Conservation (phyloP, 2,888 invertebrate species). For the Pollenia griseotomentosa region DNA sequence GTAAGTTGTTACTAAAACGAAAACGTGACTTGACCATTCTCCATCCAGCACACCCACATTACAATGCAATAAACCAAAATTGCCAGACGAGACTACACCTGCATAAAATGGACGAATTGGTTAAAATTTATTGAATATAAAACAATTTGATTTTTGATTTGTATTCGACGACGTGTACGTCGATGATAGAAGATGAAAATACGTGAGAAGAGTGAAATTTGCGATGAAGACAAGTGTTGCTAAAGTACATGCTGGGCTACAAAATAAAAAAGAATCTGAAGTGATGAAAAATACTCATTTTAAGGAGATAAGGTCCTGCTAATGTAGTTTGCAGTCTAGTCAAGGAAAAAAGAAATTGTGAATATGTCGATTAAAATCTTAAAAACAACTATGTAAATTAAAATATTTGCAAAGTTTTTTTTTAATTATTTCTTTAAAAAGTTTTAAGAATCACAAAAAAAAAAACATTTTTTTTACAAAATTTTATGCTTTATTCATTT, state of each 20-base stretch:
- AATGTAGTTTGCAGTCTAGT: neutral
- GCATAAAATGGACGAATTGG: slow-evolving; percentile 22
- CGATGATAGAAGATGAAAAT: slow-evolving; percentile 51
- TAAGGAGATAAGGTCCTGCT: no score
- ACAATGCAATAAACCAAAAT: slow-evolving; percentile 14
- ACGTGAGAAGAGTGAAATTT: slow-evolving; percentile 57
- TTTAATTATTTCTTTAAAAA: neutral
- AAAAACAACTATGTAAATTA: no score
- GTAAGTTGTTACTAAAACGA: slow-evolving; percentile 11
- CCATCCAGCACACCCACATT: slow-evolving; percentile 15
- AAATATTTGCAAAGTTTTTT: neutral
- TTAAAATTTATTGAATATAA: slow-evolving; percentile 70
- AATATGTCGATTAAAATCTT: no score
- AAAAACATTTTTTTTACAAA: neutral
- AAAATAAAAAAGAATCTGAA: no score
- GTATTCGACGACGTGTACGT: slow-evolving; percentile 45
- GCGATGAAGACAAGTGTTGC: neutral
- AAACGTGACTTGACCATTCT: slow-evolving; percentile 69
- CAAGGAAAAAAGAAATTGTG: no score
- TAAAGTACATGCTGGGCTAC: no score
- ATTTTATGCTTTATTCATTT: neutral
- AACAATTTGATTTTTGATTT: slow-evolving; percentile 70
- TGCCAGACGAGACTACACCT: slow-evolving; percentile 14
- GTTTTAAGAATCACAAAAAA: no score
- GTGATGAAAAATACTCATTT: no score